These are phyloP conservation scores for Heliconius charithonia DNA, from an alignment of 2,888 invertebrate species.

Conservation along the genomic window DNA sequence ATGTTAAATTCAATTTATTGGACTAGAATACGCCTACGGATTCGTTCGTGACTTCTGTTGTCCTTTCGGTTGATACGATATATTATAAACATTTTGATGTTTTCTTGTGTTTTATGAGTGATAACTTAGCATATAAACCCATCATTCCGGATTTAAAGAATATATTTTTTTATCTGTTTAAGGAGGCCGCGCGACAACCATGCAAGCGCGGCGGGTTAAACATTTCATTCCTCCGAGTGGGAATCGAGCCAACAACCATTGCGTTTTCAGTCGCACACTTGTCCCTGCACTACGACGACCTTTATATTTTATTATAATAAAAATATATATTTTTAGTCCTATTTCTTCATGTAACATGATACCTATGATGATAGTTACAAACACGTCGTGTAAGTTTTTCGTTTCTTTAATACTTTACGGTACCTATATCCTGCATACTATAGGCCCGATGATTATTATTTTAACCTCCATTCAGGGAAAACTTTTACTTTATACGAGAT, in stretches of 20 bases:
- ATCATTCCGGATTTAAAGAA: neutral
- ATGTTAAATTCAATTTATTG: conserved; percentile 23
- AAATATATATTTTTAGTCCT: neutral
- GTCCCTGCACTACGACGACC: too few species aligned
- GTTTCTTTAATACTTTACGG: neutral
- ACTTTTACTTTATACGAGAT: too few species aligned
- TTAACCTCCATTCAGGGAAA: too few species aligned
- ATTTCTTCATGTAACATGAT: neutral
- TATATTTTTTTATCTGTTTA: neutral
- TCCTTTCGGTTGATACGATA: conserved; percentile 4
- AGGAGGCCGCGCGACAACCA: neutral
- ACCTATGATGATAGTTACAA: neutral
- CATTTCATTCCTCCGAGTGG: neutral
- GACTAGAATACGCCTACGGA: conserved; percentile 35
- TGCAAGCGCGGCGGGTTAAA: neutral
- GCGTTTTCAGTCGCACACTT: too few species aligned
- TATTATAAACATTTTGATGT: conserved; percentile 6
- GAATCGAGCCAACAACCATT: too few species aligned
- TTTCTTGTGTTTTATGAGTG: neutral
- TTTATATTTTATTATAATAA: neutral
- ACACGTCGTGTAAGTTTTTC: neutral
- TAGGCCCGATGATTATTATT: too few species aligned
- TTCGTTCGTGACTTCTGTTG: conserved; percentile 29
- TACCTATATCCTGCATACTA: too few species aligned
- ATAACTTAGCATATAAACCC: neutral